Conservation (phyloP, 2,797 vertebrate genomes). For the Molossus molossus region DNA sequence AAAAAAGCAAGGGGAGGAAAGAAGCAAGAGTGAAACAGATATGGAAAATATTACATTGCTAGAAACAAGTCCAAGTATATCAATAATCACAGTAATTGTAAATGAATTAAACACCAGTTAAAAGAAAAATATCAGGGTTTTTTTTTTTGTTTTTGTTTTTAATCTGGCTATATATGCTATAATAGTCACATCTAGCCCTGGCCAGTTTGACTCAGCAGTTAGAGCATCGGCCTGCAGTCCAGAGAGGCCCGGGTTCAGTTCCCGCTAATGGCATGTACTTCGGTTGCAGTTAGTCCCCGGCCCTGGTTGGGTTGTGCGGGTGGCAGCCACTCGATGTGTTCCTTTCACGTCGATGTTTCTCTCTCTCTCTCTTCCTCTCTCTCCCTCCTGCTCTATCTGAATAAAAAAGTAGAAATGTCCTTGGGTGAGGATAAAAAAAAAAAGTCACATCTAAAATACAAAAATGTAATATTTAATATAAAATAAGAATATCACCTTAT, state of each 20-base stretch:
- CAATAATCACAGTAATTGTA: slow-evolving; percentile 36
- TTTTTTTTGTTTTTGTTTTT: neutral
- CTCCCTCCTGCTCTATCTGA: too few relatives aligned
- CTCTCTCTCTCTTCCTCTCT: too few relatives aligned
- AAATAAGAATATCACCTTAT: neutral
- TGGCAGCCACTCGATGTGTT: too few relatives aligned
- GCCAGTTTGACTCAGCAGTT: too few relatives aligned
- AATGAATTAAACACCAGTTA: neutral
- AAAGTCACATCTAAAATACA: neutral
- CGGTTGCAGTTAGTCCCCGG: too few relatives aligned
- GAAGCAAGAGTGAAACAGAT: slow-evolving; percentile 2
- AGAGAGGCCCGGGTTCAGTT: too few relatives aligned
- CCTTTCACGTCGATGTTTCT: too few relatives aligned
- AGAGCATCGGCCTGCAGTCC: too few relatives aligned
- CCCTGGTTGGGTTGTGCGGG: too few relatives aligned
- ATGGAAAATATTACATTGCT: neutral
- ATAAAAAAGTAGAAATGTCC: too few relatives aligned
- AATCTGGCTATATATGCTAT: neutral
- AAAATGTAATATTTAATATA: neutral
- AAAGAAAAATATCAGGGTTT: neutral
- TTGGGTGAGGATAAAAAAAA: too few relatives aligned
- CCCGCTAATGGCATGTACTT: too few relatives aligned
- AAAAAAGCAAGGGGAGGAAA: slow-evolving; percentile 1
- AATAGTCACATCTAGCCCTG: neutral
- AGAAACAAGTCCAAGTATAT: slow-evolving; percentile 24